Evolutionary conservation across 2,888 invertebrate species (phyloP).

Genomic region (Agrotis ipsilon): DNA sequence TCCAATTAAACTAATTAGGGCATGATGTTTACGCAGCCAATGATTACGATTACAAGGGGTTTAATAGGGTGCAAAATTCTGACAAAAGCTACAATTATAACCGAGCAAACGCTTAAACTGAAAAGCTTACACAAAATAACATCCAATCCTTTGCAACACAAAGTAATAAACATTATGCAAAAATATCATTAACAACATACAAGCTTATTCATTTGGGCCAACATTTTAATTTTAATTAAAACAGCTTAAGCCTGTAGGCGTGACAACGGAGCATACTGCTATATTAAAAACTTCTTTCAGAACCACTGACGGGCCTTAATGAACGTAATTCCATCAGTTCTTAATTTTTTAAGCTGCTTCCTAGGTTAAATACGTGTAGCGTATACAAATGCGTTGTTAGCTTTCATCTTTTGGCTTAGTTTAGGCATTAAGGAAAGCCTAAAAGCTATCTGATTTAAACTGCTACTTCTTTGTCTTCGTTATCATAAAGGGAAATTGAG

Average conservation of each 20-base stretch:
- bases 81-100: slow-evolving; percentile 1
- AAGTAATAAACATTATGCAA: slow-evolving; percentile 46
- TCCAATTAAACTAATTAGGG: neutral
- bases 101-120: neutral
- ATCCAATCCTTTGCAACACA: slow-evolving; percentile 25
- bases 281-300: slow-evolving; percentile 64
- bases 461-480: slow-evolving; percentile 19
- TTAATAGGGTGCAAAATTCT: neutral
- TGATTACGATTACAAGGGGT: neutral
- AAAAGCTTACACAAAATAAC: slow-evolving; percentile 24
- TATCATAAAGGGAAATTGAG: slow-evolving; percentile 21
- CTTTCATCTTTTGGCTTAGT: slow-evolving; percentile 10
- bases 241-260: slow-evolving; percentile 50
- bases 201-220: slow-evolving; percentile 55
- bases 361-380: slow-evolving; percentile 37
- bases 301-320: slow-evolving; percentile 49
- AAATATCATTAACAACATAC: slow-evolving; percentile 57
- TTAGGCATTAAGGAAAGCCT: neutral
- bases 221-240: slow-evolving; percentile 68
- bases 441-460: slow-evolving; percentile 25
- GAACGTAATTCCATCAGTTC: slow-evolving; percentile 54
- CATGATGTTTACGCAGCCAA: neutral
- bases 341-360: slow-evolving; percentile 40
- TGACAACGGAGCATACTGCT: slow-evolving; percentile 48
- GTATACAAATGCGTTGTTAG: slow-evolving; percentile 26